Evolutionary conservation across 1,140 invertebrate species (phyloP).

Genomic region (Drosophila albomicans): DNA sequence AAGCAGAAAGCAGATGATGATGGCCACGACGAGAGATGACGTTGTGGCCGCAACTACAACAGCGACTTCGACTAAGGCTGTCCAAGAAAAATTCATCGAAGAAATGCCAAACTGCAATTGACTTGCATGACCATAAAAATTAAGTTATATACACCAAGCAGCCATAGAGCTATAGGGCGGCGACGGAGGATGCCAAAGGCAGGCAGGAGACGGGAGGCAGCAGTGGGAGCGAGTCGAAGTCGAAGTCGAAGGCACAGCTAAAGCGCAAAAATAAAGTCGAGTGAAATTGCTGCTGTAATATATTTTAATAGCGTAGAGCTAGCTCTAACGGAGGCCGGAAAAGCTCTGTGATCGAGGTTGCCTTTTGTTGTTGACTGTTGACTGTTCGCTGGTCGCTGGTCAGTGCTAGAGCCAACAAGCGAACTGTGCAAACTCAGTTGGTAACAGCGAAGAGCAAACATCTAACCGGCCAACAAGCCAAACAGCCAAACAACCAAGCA

Average conservation of each 20-base stretch:
- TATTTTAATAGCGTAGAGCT: conserved; percentile 72
- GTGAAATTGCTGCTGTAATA: conserved; percentile 80
- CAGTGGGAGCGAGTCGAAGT: not conserved
- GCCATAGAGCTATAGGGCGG: conserved; percentile 16
- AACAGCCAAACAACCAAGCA: no score
- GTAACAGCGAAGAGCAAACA: conserved; percentile 40
- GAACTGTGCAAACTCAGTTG: conserved; percentile 33
- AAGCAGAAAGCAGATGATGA: conserved; percentile 52
- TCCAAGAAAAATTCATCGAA: conserved; percentile 64
- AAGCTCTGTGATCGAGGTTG: conserved; percentile 56
- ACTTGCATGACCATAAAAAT: conserved; percentile 82
- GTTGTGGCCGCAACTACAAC: conserved; percentile 16
- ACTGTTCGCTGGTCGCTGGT: conserved; percentile 3
- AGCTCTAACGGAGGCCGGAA: conserved; percentile 51
- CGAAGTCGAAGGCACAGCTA: conserved; percentile 22
- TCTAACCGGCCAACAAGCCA: no score
- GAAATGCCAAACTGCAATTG: conserved; percentile 82
- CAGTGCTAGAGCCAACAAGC: not conserved
- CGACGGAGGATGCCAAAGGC: not conserved
- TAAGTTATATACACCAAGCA: conserved; percentile 76
- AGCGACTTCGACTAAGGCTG: conserved; percentile 8
- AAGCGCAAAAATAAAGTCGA: conserved; percentile 79
- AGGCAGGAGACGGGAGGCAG: not conserved
- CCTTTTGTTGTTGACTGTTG: conserved; percentile 9
- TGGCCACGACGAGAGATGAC: conserved; percentile 39